Conservation (phyloP, 2,797 vertebrate species). For the Argentina silus region DNA sequence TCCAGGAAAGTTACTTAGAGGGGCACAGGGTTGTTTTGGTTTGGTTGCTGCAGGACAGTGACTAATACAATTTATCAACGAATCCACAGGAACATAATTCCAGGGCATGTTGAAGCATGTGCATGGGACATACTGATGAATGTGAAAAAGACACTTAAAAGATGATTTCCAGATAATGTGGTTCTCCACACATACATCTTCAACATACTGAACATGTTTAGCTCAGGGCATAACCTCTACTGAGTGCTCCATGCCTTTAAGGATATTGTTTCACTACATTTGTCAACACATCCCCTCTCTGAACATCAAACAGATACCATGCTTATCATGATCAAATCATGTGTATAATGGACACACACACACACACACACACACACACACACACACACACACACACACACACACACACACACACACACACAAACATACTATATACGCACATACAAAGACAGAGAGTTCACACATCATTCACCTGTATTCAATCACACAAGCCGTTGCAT, state of each 20-base stretch:
- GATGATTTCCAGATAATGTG: constrained; percentile 35
- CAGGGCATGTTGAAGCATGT: constrained; percentile 40
- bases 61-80: constrained; percentile 53
- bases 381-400: constrained; percentile 22
- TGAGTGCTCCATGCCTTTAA: not conserved
- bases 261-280: not conserved
- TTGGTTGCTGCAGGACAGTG: constrained; percentile 49
- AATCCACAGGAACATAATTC: constrained; percentile 41
- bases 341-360: not conserved
- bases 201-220: no score
- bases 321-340: no score
- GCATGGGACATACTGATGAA: constrained; percentile 28
- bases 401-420: not conserved
- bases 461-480: not conserved
- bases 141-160: constrained; percentile 23
- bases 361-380: not conserved
- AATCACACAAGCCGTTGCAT: constrained; percentile 24
- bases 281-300: no score
- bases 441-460: not conserved
- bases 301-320: no score
- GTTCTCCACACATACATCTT: constrained; percentile 7
- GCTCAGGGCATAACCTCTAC: not conserved
- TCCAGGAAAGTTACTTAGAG: constrained; percentile 49
- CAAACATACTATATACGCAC: no score
- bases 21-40: constrained; percentile 49